Evolutionary conservation across 2,113 vertebrate species (phyloP), one percentile per base, ranked within the genome.

Genomic region (Oxyruncus cristatus): DNA sequence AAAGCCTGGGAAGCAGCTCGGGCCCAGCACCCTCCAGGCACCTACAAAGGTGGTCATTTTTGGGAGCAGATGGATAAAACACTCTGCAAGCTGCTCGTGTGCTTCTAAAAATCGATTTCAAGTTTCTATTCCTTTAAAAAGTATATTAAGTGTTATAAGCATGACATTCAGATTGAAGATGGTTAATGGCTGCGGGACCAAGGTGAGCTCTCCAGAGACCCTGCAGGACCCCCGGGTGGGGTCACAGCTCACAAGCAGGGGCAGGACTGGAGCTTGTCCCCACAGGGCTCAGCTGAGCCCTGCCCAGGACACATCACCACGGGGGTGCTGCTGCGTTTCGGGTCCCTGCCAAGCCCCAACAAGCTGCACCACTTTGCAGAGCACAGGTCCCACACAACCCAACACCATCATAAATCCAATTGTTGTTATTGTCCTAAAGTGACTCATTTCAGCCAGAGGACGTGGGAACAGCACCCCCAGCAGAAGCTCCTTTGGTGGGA

Each of bases 1-100:
- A 89, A 32, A 87, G 87, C 87, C 91, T 53, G 74, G 84, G 95
- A 85, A 93, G 93, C 76, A 49, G 80, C 94, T 77, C 75, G 2
- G 61, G 76, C 88, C 92, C 88, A 63, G 88, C 93, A 66, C 49
- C 82, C 85, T 71, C 75, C 73, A 47, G 94, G 84, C 86, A 87
- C 95, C 77, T 39, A n/a, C 67, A 79, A 63, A 87, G 85, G 81
- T 79, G 71, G 75, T 44, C 68, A 79, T 65, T 94, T 94, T 81
- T 61, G 53, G 50, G 46, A 52, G 59, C 73, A 88, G 93, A 91
- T 74, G 93, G 93, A 55, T 14, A 55, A 96, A 74, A 75, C 0
- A 22, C 68, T 80, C 72, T 24, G 61, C 88, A 88, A 90, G 90
- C 88, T 88, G 85, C 66, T 83, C n/a, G 0, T 4, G 33, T 30